Evolutionary conservation across 2,113 vertebrate species (phyloP), one percentile per base, ranked within the genome.

Genomic region (Antigone vipio): DNA sequence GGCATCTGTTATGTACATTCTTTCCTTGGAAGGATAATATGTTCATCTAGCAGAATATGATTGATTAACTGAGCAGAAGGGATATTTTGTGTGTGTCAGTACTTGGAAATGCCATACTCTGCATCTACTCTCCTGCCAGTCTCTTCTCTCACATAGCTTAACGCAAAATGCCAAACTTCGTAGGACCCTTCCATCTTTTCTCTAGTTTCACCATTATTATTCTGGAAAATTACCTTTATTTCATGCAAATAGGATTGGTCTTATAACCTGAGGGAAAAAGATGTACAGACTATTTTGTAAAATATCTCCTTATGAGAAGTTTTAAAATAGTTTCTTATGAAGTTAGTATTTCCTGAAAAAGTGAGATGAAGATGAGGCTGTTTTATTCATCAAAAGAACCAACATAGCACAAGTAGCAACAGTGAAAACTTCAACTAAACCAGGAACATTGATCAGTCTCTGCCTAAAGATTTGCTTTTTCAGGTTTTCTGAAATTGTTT

Each of bases 21-120:
- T 78, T 93, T 89, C 86, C 77, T 95, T 95, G 86, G 80, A 95
- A 95, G 53, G 74, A 72, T 93, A 66, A 86, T 81, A 69, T n/a
- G 64, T 87, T 94, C 76, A 95, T 91, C 85, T 69, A 95, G 69
- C 80, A 94, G 69, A 96, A 78, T 87, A 84, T 92, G 86, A 96
- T 85, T 93, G 85, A 96, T 90, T 92, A 97, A 91, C 69, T 72
- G 76, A 95, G 91, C 83, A 94, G 91, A 93, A 95, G 76, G 67
- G 72, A 75, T 93, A 92, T 87, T 94, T 84, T 91, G 30, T 4
- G 6, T 83, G 38, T 95, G 47, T 72, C 60, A 81, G 72, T 89
- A 78, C 32, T 94, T 89, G 58, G 68, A 96, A 95, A 92, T 87
- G 76, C 52, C 66, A 42, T 81, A 86, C 79, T 56, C 22, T 87